phyloP scores from a whole-genome alignment of 2,113 vertebrate genomes.

The Numenius arquata region DNA sequence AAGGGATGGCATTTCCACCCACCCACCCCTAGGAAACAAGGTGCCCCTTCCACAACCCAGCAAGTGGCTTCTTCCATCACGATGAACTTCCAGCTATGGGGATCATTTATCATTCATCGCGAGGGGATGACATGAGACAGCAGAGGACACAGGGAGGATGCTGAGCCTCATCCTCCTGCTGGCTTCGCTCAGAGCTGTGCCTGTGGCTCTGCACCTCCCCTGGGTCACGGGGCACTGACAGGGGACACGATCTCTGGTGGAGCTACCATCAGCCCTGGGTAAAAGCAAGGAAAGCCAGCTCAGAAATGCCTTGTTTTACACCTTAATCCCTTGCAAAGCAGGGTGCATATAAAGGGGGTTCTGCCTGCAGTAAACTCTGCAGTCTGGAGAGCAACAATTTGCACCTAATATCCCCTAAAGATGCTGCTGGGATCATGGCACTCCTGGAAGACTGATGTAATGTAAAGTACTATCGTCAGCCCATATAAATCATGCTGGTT shows the following conservation, averaged over 20 bases:
- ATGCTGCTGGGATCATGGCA: background rate
- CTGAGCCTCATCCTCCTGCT: background rate
- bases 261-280: background rate
- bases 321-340: background rate
- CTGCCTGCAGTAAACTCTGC: background rate
- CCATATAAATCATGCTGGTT: conserved; percentile 51
- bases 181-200: background rate
- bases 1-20: background rate
- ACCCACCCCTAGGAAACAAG: background rate
- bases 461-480: conserved; percentile 36
- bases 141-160: background rate
- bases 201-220: background rate
- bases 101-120: background rate
- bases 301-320: background rate
- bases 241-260: fast-evolving
- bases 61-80: background rate
- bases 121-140: background rate
- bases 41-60: background rate
- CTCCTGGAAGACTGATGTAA: background rate
- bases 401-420: background rate
- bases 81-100: background rate
- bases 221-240: background rate
- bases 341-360: background rate
- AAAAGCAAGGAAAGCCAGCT: background rate
- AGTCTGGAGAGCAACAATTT: background rate